Conservation (phyloP, 2,888 invertebrate species). For the Alloscopus bannaensis region DNA sequence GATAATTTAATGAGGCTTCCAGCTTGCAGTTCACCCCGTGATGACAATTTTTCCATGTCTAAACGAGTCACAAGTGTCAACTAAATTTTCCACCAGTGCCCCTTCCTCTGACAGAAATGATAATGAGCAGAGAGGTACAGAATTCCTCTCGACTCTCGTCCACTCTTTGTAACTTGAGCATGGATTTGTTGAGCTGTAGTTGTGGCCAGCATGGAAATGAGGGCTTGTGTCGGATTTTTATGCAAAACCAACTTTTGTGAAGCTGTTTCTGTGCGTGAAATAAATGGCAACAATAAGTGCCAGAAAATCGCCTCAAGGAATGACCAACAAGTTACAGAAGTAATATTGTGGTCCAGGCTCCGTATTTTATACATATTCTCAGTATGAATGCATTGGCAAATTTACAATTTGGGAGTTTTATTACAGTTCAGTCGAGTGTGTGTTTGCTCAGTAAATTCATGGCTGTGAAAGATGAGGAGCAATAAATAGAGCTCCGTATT, state of each 20-base stretch:
- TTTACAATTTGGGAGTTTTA: neutral
- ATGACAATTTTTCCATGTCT: slow-evolving; percentile 57
- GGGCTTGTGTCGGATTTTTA: no score
- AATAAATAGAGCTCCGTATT: neutral
- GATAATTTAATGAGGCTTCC: slow-evolving; percentile 70
- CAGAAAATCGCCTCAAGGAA: no score
- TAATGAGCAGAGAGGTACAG: slow-evolving; percentile 16
- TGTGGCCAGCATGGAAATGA: slow-evolving; percentile 4
- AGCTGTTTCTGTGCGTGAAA: no score
- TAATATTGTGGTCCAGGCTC: no score
- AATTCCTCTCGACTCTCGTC: no score
- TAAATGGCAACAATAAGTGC: no score
- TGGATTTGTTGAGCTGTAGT: no score
- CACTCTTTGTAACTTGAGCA: slow-evolving; percentile 28
- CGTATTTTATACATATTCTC: no score
- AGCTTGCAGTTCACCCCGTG: slow-evolving; percentile 66
- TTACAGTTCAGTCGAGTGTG: neutral
- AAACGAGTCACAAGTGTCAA: slow-evolving; percentile 65
- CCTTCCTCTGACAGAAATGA: slow-evolving; percentile 56
- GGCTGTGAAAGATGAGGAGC: neutral
- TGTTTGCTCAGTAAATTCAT: neutral
- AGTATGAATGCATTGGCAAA: no score
- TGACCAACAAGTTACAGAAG: no score
- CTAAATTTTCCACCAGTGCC: slow-evolving; percentile 64
- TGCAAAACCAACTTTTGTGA: no score